Conservation (phyloP, 1,140 invertebrate genomes). For the Aphelinus certus region DNA sequence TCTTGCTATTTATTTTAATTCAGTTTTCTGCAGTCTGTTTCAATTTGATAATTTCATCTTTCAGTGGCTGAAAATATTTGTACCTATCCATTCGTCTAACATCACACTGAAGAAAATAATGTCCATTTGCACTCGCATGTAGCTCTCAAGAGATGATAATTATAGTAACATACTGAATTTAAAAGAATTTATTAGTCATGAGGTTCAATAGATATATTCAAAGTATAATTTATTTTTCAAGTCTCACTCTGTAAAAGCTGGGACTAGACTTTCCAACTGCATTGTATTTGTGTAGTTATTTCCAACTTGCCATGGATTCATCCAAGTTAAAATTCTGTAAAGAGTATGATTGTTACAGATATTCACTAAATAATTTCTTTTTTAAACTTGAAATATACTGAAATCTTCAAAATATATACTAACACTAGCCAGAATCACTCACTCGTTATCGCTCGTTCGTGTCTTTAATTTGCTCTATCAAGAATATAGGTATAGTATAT, state of each 20-base stretch:
- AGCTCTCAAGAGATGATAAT: conserved; percentile 66
- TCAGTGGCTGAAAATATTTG: conserved; percentile 65
- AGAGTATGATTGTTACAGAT: conserved; percentile 32
- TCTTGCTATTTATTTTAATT: conserved; percentile 59
- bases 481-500: too few relatives aligned
- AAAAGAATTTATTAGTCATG: conserved; percentile 28
- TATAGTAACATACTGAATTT: conserved; percentile 66
- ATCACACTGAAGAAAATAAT: conserved; percentile 65
- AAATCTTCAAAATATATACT: too few relatives aligned
- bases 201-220: too few relatives aligned
- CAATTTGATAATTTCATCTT: conserved; percentile 63
- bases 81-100: conserved; percentile 69
- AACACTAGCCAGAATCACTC: too few relatives aligned
- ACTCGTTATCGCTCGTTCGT: too few relatives aligned
- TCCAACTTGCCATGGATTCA: conserved; percentile 75
- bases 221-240: conserved; percentile 36
- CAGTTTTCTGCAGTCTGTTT: conserved; percentile 67
- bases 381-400: too few relatives aligned
- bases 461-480: too few relatives aligned
- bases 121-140: conserved; percentile 66
- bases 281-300: conserved; percentile 74
- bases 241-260: conserved; percentile 67
- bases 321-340: conserved; percentile 73
- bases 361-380: too few relatives aligned
- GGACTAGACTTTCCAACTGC: conserved; percentile 71